A percentile compares a stretch with the other conserved stretches of the same genome.
Evolutionary conservation across 2,113 vertebrate genomes (phyloP).

Genomic region (Thamnophis sirtalis): DNA sequence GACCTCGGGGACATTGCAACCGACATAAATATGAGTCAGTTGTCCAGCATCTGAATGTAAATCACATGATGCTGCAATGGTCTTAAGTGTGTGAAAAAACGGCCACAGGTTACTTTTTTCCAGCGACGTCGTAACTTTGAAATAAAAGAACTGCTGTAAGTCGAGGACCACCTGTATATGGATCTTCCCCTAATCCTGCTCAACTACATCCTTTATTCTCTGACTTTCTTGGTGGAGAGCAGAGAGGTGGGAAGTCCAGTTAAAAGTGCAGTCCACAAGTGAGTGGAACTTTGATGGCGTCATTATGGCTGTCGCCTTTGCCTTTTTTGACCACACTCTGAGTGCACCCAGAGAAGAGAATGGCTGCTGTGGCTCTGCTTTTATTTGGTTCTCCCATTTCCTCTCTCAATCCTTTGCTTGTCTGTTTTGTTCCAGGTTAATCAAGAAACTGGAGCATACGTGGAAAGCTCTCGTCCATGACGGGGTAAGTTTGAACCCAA

Average conservation of each 20-base stretch:
- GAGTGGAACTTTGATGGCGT: background rate
- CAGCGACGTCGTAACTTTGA: too few relatives aligned
- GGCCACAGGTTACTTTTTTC: too few relatives aligned
- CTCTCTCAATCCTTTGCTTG: background rate
- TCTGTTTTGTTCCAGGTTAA: slow-evolving; percentile 74
- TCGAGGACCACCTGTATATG: background rate
- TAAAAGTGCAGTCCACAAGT: background rate
- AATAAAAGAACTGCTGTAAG: too few relatives aligned
- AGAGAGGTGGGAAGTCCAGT: background rate
- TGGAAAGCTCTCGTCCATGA: slow-evolving; percentile 98
- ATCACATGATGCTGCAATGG: too few relatives aligned
- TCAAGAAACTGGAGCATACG: slow-evolving; percentile 97
- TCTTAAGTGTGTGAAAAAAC: too few relatives aligned
- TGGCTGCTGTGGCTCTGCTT: background rate
- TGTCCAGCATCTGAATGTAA: too few relatives aligned
- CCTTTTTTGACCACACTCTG: background rate
- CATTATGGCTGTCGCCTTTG: background rate
- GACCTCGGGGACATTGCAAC: too few relatives aligned
- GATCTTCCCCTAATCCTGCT: background rate
- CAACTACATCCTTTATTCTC: background rate
- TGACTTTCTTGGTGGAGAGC: background rate
- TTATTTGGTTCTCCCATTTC: background rate
- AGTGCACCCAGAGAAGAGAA: background rate
- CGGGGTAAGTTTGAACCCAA: slow-evolving; percentile 78
- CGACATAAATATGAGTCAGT: too few relatives aligned